Evolutionary conservation across 2,888 invertebrate genomes (phyloP).

Genomic region (Drosophila picticornis): DNA sequence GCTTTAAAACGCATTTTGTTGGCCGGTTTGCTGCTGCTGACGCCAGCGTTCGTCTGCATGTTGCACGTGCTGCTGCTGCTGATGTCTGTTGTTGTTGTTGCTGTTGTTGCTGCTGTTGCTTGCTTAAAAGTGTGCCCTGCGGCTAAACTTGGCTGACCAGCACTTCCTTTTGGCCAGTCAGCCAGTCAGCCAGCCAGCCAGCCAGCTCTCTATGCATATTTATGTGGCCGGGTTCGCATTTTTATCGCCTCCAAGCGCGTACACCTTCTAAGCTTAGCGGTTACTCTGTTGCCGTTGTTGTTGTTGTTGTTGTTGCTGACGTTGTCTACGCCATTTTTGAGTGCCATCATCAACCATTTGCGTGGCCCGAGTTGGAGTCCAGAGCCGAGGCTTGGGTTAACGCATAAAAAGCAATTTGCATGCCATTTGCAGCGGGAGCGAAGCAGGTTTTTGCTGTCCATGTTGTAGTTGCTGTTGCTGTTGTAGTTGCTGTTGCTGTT

Average conservation of each 20-base stretch:
- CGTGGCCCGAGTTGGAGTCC: conserved; percentile 34
- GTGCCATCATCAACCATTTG: conserved; percentile 78
- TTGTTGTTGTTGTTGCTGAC: conserved; percentile 40
- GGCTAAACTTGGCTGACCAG: conserved; percentile 74
- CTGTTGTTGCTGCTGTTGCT: conserved; percentile 39
- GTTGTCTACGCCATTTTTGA: conserved; percentile 77
- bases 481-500: conserved; percentile 37
- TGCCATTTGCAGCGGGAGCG: conserved; percentile 73
- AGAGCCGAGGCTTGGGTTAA: conserved; percentile 50
- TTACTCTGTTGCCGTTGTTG: conserved; percentile 26
- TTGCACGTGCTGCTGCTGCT: conserved; percentile 77
- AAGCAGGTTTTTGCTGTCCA: conserved; percentile 64
- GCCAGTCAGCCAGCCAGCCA: conserved; percentile 14
- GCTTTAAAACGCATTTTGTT: conserved; percentile 78
- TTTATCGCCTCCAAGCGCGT: conserved; percentile 67
- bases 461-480: conserved; percentile 17
- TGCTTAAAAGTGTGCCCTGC: conserved; percentile 76
- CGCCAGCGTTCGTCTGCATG: conserved; percentile 69
- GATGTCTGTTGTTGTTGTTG: conserved; percentile 52
- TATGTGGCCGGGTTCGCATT: conserved; percentile 65
- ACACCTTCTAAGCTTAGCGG: conserved; percentile 62
- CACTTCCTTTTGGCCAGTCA: conserved; percentile 55
- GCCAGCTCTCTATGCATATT: conserved; percentile 73
- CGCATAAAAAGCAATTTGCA: conserved; percentile 81
- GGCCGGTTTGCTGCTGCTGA: conserved; percentile 57